These are phyloP conservation scores for Nixonia krombeini DNA, from an alignment of 1,140 invertebrate genomes.

Conservation along the genomic window DNA sequence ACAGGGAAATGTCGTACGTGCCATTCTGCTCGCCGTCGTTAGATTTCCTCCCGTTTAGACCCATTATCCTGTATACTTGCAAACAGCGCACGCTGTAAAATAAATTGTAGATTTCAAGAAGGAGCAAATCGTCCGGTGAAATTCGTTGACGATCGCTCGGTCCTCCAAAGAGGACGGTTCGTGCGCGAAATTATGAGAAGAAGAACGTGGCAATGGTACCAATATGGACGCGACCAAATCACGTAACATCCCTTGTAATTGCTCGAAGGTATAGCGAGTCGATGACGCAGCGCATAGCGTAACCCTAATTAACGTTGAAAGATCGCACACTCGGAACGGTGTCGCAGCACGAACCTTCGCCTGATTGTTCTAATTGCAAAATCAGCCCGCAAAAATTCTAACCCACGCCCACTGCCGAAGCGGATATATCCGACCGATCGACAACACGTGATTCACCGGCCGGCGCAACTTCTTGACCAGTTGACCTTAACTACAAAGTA, in stretches of 20 bases:
- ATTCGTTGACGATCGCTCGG: no score
- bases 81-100: no score
- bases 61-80: no score
- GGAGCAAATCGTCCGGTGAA: no score
- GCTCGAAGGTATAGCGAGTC: neutral
- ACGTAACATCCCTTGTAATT: slow-evolving; percentile 5
- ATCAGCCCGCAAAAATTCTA: slow-evolving; percentile 33
- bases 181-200: no score
- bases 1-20: no score
- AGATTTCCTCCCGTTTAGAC: no score
- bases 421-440: slow-evolving; percentile 25
- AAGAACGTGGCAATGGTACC: no score
- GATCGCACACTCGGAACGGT: slow-evolving; percentile 40
- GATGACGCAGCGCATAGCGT: slow-evolving; percentile 20
- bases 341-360: slow-evolving; percentile 37
- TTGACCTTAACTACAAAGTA: slow-evolving; percentile 46
- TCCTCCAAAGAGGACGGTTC: no score
- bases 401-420: slow-evolving; percentile 38
- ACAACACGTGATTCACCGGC: slow-evolving; percentile 47
- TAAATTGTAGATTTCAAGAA: no score
- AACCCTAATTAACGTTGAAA: slow-evolving; percentile 49
- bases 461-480: slow-evolving; percentile 37
- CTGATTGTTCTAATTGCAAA: slow-evolving; percentile 51
- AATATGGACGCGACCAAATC: no score
- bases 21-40: no score